Conservation (phyloP, 2,888 invertebrate species). For the Eupithecia subfuscata region DNA sequence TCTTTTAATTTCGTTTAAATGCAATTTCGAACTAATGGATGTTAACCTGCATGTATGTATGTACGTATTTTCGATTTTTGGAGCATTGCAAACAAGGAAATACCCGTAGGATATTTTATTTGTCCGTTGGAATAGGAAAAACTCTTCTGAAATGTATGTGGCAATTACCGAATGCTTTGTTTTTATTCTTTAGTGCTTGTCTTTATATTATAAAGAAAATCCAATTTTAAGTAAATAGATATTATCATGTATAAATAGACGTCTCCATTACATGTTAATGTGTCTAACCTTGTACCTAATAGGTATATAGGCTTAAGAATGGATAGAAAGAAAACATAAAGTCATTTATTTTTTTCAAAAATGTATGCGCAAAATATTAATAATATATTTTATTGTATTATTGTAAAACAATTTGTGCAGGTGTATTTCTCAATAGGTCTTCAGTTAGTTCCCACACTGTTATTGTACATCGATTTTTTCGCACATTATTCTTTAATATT, state of each 20-base stretch:
- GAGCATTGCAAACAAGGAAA: constrained; percentile 18
- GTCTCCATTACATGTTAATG: not conserved
- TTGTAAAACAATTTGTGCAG: constrained; percentile 1
- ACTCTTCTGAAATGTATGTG: not conserved
- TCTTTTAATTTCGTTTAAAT: constrained; percentile 61
- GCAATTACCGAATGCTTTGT: not conserved
- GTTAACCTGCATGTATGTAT: constrained; percentile 42
- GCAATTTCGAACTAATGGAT: constrained; percentile 54
- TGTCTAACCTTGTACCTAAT: not conserved
- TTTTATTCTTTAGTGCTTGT: not conserved
- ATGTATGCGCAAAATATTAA: not conserved
- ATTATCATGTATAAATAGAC: not conserved
- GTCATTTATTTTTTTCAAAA: not conserved
- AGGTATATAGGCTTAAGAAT: not conserved
- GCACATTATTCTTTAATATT: not conserved
- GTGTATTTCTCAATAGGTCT: not conserved
- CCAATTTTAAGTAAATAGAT: not conserved
- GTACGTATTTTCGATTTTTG: constrained; percentile 36
- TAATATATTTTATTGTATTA: not conserved
- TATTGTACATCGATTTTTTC: not conserved
- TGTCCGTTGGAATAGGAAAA: not conserved
- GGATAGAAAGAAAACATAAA: not conserved
- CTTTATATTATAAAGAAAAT: not conserved
- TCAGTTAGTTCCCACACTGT: not conserved
- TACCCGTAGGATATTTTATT: not conserved